Evolutionary conservation across 2,113 vertebrate species (phyloP).

Genomic region (Anguilla japonica): DNA sequence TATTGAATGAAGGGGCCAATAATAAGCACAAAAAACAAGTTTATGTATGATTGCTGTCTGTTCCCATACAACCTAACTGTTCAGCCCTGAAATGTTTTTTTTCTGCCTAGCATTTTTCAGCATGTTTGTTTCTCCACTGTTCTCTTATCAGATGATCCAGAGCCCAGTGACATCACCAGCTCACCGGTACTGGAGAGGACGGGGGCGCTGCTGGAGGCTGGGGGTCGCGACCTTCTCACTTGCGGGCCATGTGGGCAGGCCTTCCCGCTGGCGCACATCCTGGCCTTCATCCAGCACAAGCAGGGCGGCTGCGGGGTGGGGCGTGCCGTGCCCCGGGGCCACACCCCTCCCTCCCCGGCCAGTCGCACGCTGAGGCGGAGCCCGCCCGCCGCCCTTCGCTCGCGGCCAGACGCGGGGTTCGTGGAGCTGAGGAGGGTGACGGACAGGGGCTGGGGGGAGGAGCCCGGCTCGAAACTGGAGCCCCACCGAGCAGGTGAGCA

Average conservation of each 20-base stretch:
- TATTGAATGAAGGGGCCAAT: neutral
- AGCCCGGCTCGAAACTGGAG: conserved; percentile 57
- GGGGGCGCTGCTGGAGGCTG: conserved; percentile 29
- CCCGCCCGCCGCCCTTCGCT: neutral
- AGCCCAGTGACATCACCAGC: conserved; percentile 24
- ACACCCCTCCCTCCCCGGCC: conserved; percentile 68
- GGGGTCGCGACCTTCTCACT: conserved; percentile 68
- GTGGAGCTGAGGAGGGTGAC: conserved; percentile 63
- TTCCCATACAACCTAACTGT: neutral
- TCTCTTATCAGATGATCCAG: conserved; percentile 52
- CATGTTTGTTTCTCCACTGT: neutral
- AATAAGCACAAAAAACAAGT: neutral
- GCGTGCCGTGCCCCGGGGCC: conserved; percentile 23
- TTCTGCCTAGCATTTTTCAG: neutral
- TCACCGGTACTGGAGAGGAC: conserved; percentile 34
- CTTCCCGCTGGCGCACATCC: conserved; percentile 75
- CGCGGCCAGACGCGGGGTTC: conserved; percentile 52
- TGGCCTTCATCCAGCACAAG: conserved; percentile 78
- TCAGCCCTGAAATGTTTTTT: too few species aligned
- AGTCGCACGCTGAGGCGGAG: conserved; percentile 37
- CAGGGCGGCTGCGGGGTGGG: conserved; percentile 63
- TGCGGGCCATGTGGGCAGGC: conserved; percentile 74
- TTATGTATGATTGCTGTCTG: neutral
- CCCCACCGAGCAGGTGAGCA: conserved; percentile 65
- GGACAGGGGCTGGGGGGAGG: conserved; percentile 53